These are phyloP conservation scores for Muscicapa comitata DNA, from an alignment of 2,797 vertebrate genomes.

Conservation along the genomic window DNA sequence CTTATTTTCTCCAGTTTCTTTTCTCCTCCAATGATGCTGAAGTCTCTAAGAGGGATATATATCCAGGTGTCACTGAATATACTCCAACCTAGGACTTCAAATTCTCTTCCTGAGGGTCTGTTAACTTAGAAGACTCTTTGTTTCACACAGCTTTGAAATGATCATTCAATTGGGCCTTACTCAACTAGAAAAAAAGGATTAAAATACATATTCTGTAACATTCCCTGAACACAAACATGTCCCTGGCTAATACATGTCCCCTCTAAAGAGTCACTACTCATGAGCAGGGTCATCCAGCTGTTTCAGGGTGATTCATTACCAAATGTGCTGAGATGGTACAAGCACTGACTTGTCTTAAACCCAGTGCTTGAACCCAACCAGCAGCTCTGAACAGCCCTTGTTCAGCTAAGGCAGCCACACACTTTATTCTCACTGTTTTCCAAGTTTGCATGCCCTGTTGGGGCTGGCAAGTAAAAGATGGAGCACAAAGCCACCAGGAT, in stretches of 20 bases:
- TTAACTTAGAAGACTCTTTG: not conserved
- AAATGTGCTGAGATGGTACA: not conserved
- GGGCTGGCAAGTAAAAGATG: not conserved
- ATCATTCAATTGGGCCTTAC: not conserved
- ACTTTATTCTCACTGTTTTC: not conserved
- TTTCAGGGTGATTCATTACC: not conserved
- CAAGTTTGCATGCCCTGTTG: not conserved
- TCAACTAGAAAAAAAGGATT: not conserved
- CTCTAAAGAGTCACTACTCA: not conserved
- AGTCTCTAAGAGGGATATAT: not conserved
- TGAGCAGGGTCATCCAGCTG: not conserved
- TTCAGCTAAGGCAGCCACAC: not conserved
- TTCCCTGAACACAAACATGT: not conserved
- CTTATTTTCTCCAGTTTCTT: not conserved
- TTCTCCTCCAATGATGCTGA: not conserved
- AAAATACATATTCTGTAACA: not conserved
- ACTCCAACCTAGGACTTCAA: not conserved
- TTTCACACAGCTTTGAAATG: not conserved
- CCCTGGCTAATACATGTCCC: fast-evolving
- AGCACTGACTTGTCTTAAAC: not conserved
- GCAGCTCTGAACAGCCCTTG: not conserved
- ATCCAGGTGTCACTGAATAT: not conserved
- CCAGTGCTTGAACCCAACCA: not conserved
- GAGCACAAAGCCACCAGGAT: not conserved
- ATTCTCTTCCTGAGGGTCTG: not conserved